Percentiles rank a stretch among this genome's conserved stretches.
Evolutionary conservation across 2,113 vertebrate genomes (phyloP).

Genomic region (Vidua chalybeata): DNA sequence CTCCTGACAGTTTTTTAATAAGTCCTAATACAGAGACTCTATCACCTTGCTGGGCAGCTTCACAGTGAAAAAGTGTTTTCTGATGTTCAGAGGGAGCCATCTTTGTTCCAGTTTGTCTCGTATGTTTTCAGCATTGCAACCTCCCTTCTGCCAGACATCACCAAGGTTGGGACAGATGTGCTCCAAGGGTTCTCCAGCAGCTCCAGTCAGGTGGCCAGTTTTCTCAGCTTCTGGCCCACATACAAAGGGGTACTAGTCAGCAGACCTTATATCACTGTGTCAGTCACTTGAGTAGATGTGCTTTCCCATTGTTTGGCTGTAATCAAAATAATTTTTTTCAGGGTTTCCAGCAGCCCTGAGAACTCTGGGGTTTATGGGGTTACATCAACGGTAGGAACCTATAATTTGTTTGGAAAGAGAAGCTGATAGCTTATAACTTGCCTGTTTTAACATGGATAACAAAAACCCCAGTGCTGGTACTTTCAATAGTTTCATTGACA

Average conservation of each 20-base stretch:
- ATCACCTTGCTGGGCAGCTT: neutral
- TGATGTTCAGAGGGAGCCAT: neutral
- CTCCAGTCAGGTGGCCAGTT: neutral
- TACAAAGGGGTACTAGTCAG: neutral
- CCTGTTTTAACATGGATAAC: neutral
- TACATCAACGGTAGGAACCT: neutral
- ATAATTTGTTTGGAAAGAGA: neutral
- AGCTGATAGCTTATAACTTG: neutral
- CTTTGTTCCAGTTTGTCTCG: neutral
- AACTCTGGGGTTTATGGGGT: neutral
- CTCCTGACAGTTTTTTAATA: neutral
- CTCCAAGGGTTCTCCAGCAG: neutral
- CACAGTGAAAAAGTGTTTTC: neutral
- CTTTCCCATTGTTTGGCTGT: neutral
- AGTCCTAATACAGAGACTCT: neutral
- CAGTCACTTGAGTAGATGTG: neutral
- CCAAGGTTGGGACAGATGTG: neutral
- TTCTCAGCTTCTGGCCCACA: neutral
- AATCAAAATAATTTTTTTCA: neutral
- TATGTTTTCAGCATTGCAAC: neutral
- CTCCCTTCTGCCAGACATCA: neutral
- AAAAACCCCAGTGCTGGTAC: neutral
- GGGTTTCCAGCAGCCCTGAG: neutral
- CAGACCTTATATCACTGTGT: neutral
- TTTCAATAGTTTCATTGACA: neutral